Percentiles rank a stretch among this genome's conserved stretches.
phyloP scores from a whole-genome alignment of 2,113 vertebrate genomes.

The Leptobrachium leishanense region DNA sequence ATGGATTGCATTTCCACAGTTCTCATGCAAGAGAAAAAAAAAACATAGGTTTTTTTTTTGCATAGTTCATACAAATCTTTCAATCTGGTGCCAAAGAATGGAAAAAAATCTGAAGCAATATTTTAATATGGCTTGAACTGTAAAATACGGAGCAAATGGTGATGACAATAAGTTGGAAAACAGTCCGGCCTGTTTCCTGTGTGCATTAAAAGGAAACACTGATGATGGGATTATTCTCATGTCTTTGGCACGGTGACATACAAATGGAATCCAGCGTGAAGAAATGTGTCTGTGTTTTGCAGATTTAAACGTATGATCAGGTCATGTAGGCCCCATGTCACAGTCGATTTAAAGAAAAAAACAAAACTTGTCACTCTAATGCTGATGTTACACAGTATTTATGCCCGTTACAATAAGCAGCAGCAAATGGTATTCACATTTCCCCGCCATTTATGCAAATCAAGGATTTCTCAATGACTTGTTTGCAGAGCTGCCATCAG shows the following conservation, averaged over 20 bases:
- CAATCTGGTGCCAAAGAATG: constrained; percentile 6
- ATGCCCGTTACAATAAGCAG: too few species aligned
- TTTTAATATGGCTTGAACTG: constrained; percentile 17
- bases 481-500: too few species aligned
- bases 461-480: too few species aligned
- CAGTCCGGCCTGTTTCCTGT: constrained; percentile 3
- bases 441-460: too few species aligned
- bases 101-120: constrained; percentile 8
- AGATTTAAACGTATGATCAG: too few species aligned
- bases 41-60: constrained; percentile 11
- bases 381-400: too few species aligned
- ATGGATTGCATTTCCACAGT: background rate
- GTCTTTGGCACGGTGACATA: background rate
- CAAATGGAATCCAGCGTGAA: background rate
- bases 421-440: too few species aligned
- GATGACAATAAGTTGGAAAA: constrained; percentile 11
- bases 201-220: background rate
- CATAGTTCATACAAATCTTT: constrained; percentile 19
- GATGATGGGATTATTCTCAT: background rate
- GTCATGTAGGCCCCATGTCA: too few species aligned
- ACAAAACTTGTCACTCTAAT: too few species aligned
- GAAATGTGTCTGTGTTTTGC: too few species aligned
- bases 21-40: background rate
- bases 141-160: background rate
- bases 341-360: too few species aligned